Percentiles rank a stretch among this genome's conserved stretches.
phyloP scores from a whole-genome alignment of 2,888 invertebrate species.

The Nezara viridula region DNA sequence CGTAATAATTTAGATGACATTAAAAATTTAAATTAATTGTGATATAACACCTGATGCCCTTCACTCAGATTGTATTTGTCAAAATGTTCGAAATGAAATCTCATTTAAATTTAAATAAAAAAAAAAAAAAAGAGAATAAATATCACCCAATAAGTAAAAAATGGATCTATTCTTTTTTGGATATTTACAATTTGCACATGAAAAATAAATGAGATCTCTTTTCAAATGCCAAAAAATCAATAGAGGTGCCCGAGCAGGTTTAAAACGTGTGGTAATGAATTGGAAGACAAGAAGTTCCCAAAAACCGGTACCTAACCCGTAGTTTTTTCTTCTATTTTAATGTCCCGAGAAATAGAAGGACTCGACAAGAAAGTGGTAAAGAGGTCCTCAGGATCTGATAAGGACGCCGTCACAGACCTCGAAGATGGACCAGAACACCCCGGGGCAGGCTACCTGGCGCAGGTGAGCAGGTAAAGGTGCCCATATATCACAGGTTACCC shows the following conservation, averaged over 20 bases:
- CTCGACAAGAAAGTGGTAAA: neutral
- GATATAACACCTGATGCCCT: too few relatives aligned
- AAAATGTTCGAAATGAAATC: too few relatives aligned
- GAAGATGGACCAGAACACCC: neutral
- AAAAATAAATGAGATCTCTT: too few relatives aligned
- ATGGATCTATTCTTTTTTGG: too few relatives aligned
- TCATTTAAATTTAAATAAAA: too few relatives aligned
- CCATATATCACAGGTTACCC: neutral
- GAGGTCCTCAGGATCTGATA: neutral
- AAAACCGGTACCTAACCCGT: neutral
- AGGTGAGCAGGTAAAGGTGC: neutral
- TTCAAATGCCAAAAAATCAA: neutral
- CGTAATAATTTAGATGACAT: too few relatives aligned
- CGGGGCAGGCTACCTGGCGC: neutral
- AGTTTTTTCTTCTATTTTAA: neutral
- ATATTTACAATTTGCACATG: too few relatives aligned
- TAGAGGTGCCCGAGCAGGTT: neutral
- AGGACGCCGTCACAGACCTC: neutral
- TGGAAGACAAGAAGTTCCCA: neutral
- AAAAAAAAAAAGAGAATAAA: too few relatives aligned
- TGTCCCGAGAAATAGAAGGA: neutral
- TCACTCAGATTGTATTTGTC: too few relatives aligned
- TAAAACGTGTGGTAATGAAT: neutral
- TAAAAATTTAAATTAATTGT: too few relatives aligned
- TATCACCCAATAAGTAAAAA: too few relatives aligned